Evolutionary conservation across 2,888 invertebrate species (phyloP).

Genomic region (Chesias legatella): DNA sequence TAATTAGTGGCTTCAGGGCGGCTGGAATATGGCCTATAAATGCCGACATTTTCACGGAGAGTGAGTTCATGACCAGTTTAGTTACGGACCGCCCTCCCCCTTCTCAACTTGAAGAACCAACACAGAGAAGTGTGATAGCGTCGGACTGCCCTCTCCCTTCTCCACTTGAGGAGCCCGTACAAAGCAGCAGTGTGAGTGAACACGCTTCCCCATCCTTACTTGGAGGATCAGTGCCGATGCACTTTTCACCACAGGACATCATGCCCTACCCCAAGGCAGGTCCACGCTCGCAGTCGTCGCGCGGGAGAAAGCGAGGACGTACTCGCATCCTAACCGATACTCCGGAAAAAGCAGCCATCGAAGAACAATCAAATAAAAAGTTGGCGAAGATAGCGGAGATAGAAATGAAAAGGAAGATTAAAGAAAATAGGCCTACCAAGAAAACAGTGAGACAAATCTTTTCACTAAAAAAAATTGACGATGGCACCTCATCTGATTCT

Average conservation of each 20-base stretch:
- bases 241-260: no score
- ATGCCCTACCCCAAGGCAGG: no score
- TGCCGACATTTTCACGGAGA: slow-evolving; percentile 13
- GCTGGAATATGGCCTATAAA: no score
- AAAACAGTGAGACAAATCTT: slow-evolving; percentile 12
- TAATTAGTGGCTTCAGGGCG: slow-evolving; percentile 14
- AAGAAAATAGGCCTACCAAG: slow-evolving; percentile 8
- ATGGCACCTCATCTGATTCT: no score
- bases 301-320: no score
- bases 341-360: slow-evolving; percentile 12
- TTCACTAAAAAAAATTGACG: slow-evolving; percentile 16
- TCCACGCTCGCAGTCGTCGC: no score
- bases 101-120: slow-evolving; percentile 14
- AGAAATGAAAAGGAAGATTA: slow-evolving; percentile 12
- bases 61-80: slow-evolving; percentile 13
- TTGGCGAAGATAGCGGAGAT: slow-evolving; percentile 13
- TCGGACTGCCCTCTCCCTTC: no score
- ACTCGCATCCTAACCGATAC: slow-evolving; percentile 12
- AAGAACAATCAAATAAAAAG: slow-evolving; percentile 14
- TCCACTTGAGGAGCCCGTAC: no score
- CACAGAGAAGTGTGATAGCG: slow-evolving; percentile 15
- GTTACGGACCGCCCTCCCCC: slow-evolving; percentile 18
- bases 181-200: no score
- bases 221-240: no score
- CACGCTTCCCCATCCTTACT: no score